Evolutionary conservation across 2,888 invertebrate species (phyloP).

Genomic region (Brachyptera risi): DNA sequence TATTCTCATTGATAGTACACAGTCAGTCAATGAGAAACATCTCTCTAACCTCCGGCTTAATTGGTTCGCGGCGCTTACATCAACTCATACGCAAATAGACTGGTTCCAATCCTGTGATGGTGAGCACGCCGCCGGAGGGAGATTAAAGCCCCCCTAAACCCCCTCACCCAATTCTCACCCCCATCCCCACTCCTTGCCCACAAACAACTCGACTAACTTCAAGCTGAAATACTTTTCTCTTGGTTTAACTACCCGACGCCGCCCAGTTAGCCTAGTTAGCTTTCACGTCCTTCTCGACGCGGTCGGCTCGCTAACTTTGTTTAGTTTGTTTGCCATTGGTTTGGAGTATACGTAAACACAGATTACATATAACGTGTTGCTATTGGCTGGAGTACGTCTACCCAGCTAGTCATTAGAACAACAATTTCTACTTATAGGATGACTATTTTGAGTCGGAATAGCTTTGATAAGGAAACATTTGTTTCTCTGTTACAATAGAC

Average conservation of each 20-base stretch:
- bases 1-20: too few relatives aligned
- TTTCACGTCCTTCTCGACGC: background rate
- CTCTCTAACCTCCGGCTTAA: too few relatives aligned
- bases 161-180: background rate
- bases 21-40: too few relatives aligned
- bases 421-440: background rate
- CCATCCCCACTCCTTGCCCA: too few relatives aligned
- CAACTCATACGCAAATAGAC: too few relatives aligned
- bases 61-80: too few relatives aligned
- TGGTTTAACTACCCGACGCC: too few relatives aligned
- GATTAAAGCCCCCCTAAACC: background rate
- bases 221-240: background rate
- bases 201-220: background rate
- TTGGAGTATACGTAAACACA: slow-evolving; percentile 30
- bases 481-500: too few relatives aligned
- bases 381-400: slow-evolving; percentile 11
- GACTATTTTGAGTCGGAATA: too few relatives aligned
- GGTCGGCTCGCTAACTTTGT: slow-evolving; percentile 24
- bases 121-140: too few relatives aligned
- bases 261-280: background rate
- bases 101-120: too few relatives aligned
- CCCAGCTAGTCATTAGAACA: background rate
- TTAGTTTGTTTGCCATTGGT: slow-evolving; percentile 29
- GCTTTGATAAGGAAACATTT: too few relatives aligned
- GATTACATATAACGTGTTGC: slow-evolving; percentile 28